Evolutionary conservation across 2,113 vertebrate species (phyloP), one percentile per base, ranked within the genome.

Genomic region (Alouatta palliata): DNA sequence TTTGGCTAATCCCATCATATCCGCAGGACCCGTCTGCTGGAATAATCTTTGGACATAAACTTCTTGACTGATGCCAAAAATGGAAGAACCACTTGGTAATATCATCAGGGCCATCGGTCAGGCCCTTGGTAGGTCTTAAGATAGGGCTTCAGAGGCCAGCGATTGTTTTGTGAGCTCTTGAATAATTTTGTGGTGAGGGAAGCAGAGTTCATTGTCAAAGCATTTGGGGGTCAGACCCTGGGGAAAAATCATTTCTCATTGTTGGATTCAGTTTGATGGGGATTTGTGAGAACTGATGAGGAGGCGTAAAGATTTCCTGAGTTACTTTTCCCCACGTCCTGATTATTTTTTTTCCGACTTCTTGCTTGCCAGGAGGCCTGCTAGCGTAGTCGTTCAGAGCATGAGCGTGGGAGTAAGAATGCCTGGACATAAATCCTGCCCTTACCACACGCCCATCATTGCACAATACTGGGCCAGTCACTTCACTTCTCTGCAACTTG

Each of bases 1-100:
- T 98, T 98, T 98, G 98, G 98, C 97, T 98, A 98, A 98, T 99
- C 98, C 98, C 98, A 98, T 99, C 98, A 98, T 98, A 98, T 98
- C 98, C 84, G 0, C 97, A 97, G 91, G 97, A 96, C 96, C 98
- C 94, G 97, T 98, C 98, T 98, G 91, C 96, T 97, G 93, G 97
- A 98, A 98, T 98, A 98, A 98, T 98, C 98, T 98, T 98, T 92
- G 93, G 98, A 98, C 95, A 85, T 98, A 96, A 96, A 97, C 91
- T 97, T 97, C 98, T 98, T 98, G 98, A 98, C 95, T 90, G 97
- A 97, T 97, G 98, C 98, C 98, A 96, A 96, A 98, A 97, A 97
- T 97, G 96, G 98, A 98, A 98, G 92, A 89, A 93, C 97, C 97
- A 86, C 95, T 98, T 95, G 92, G 98, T 97, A 96, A 98, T 97